These are phyloP conservation scores for Synanthedon tipuliformis DNA, from an alignment of 2,888 invertebrate species.

Conservation along the genomic window DNA sequence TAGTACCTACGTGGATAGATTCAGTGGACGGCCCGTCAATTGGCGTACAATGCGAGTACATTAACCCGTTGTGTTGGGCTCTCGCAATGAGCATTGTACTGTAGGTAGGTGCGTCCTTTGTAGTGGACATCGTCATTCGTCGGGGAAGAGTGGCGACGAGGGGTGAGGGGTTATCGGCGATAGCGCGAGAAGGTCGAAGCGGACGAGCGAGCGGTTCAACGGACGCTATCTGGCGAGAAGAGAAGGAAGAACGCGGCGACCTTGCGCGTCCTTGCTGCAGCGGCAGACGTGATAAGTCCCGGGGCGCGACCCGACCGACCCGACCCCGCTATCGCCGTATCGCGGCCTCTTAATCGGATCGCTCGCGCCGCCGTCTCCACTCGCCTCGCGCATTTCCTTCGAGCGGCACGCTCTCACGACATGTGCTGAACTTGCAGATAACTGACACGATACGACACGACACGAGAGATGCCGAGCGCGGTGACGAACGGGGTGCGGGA, in stretches of 20 bases:
- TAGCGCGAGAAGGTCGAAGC: not conserved
- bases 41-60: too few relatives aligned
- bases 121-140: too few relatives aligned
- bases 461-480: conserved; percentile 46
- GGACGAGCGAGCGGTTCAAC: not conserved
- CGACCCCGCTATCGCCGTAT: conserved; percentile 23
- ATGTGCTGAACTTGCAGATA: conserved; percentile 2
- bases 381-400: conserved; percentile 29
- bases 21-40: too few relatives aligned
- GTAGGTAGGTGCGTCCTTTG: too few relatives aligned
- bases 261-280: conserved; percentile 54
- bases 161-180: too few relatives aligned
- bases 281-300: conserved; percentile 27
- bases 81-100: too few relatives aligned
- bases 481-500: conserved; percentile 40
- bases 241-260: conserved; percentile 33
- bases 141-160: too few relatives aligned
- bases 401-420: conserved; percentile 7
- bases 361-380: conserved; percentile 19
- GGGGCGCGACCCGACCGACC: conserved; percentile 39
- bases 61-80: too few relatives aligned
- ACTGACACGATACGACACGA: not conserved
- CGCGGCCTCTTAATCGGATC: conserved; percentile 46
- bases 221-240: not conserved
- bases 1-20: too few relatives aligned